Conservation (phyloP, 92 coral and sea anemone species). For the Bergia sp. region DNA sequence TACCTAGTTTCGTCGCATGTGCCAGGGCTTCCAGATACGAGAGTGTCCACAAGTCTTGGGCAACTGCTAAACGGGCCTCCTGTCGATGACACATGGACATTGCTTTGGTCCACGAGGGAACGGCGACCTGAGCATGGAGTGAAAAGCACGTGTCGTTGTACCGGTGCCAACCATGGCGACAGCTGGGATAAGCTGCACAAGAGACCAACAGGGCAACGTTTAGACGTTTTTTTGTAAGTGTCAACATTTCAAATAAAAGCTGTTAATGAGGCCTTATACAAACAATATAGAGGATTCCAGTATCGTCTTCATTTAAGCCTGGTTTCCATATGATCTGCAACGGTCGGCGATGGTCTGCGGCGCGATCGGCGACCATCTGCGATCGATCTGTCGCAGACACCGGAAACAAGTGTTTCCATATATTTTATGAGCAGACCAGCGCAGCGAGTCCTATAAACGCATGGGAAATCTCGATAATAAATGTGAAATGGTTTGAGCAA, state of each 20-base stretch:
- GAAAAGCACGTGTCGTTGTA: slow-evolving; percentile 22
- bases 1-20: background rate
- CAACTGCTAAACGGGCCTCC: slow-evolving; percentile 1
- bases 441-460: too few relatives aligned
- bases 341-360: too few relatives aligned
- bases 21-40: slow-evolving; percentile 2
- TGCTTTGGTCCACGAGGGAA: slow-evolving; percentile 13
- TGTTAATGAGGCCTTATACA: background rate
- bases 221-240: background rate
- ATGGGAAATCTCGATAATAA: too few relatives aligned
- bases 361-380: too few relatives aligned
- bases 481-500: too few relatives aligned
- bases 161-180: slow-evolving; percentile 21
- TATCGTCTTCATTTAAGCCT: too few relatives aligned
- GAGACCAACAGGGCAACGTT: background rate
- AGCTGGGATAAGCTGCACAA: slow-evolving; percentile 10
- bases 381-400: too few relatives aligned
- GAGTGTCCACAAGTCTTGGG: slow-evolving; percentile 1
- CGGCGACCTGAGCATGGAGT: background rate
- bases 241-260: background rate
- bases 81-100: background rate
- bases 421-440: too few relatives aligned
- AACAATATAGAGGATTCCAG: background rate
- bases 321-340: too few relatives aligned
- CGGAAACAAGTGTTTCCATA: too few relatives aligned